These are phyloP conservation scores for Paratrypauchen microcephalus DNA, from an alignment of 2,797 vertebrate genomes.

Conservation along the genomic window DNA sequence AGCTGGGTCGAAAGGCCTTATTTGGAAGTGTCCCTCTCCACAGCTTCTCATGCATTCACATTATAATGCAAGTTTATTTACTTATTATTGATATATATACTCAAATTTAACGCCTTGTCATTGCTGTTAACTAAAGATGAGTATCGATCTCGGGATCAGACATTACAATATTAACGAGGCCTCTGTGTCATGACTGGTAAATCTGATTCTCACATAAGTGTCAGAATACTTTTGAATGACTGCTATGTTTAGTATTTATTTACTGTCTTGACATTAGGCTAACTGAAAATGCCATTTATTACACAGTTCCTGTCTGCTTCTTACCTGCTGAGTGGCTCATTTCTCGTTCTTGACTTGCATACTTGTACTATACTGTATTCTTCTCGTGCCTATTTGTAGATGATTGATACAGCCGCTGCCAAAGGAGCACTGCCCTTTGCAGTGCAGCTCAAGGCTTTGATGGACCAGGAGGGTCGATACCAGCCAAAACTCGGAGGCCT, in stretches of 20 bases:
- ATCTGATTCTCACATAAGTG: no score
- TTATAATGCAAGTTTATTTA: background rate
- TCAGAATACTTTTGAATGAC: no score
- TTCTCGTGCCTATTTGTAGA: slow-evolving; percentile 69
- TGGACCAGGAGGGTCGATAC: slow-evolving; percentile 85
- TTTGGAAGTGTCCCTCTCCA: slow-evolving; percentile 25
- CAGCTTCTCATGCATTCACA: background rate
- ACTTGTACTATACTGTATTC: background rate
- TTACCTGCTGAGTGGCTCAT: background rate
- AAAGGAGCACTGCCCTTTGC: slow-evolving; percentile 74
- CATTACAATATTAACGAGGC: no score
- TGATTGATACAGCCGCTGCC: slow-evolving; percentile 83
- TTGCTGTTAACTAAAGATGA: background rate
- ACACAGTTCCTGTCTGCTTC: no score
- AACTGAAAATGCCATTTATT: no score
- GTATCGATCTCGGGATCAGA: no score
- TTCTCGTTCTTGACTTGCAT: background rate
- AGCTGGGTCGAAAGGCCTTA: slow-evolving; percentile 36
- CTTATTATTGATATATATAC: background rate
- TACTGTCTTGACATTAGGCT: no score
- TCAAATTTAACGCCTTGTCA: background rate
- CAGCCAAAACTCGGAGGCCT: slow-evolving; percentile 90
- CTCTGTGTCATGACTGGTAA: no score
- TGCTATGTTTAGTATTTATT: no score
- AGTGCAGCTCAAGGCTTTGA: slow-evolving; percentile 81